A percentile compares a stretch with the other conserved stretches of the same genome.
phyloP scores from a whole-genome alignment of 2,797 vertebrate species.

The Cetoscarus ocellatus region DNA sequence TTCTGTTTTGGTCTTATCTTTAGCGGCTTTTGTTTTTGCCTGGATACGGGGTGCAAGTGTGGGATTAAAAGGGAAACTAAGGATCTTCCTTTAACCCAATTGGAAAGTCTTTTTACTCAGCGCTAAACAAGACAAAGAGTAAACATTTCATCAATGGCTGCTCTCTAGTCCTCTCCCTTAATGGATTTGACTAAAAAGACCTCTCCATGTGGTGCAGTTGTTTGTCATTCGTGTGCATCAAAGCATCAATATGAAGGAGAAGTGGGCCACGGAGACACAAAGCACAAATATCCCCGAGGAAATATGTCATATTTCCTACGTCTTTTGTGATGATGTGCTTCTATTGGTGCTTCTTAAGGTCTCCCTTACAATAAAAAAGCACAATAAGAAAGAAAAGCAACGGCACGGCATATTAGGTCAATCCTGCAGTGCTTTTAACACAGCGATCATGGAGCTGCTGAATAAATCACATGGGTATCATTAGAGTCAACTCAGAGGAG shows the following conservation, averaged over 20 bases:
- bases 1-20: slow-evolving; percentile 69
- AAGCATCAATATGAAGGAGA: slow-evolving; percentile 66
- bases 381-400: slow-evolving; percentile 65
- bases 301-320: slow-evolving; percentile 76
- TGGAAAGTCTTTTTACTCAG: slow-evolving; percentile 61
- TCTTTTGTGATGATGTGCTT: slow-evolving; percentile 80
- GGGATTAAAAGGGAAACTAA: slow-evolving; percentile 67
- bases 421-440: slow-evolving; percentile 58
- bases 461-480: slow-evolving; percentile 76
- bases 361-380: slow-evolving; percentile 64
- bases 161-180: slow-evolving; percentile 40
- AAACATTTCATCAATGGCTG: slow-evolving; percentile 54
- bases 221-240: slow-evolving; percentile 70
- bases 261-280: slow-evolving; percentile 79
- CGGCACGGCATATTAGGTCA: slow-evolving; percentile 75
- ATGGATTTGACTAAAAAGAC: slow-evolving; percentile 58
- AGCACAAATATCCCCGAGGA: slow-evolving; percentile 74
- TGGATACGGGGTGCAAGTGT: slow-evolving; percentile 50
- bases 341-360: slow-evolving; percentile 59
- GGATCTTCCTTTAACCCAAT: slow-evolving; percentile 61
- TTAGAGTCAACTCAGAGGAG: slow-evolving; percentile 70
- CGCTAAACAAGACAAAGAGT: slow-evolving; percentile 53
- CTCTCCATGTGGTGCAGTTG: slow-evolving; percentile 67
- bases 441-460: slow-evolving; percentile 66
- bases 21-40: slow-evolving; percentile 50